These are phyloP conservation scores for Coenobita brevimanus DNA, from an alignment of 1,140 invertebrate species.

Conservation along the genomic window DNA sequence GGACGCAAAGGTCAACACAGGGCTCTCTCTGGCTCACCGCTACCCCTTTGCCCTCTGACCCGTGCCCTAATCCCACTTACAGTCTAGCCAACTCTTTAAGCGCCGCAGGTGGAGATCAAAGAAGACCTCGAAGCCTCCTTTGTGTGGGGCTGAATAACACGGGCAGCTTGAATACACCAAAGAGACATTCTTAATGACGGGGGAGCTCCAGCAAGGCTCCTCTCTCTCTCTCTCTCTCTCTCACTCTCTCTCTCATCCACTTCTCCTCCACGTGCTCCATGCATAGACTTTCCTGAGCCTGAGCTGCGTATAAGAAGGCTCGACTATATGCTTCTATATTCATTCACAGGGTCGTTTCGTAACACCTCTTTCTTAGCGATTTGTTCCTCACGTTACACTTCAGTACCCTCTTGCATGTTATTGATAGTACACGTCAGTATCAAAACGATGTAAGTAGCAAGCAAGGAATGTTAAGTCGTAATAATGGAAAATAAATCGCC, in stretches of 20 bases:
- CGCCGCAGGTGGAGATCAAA: conserved; percentile 32
- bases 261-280: conserved; percentile 8
- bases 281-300: background rate
- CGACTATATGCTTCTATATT: too few relatives aligned
- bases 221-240: conserved; percentile 5
- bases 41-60: conserved; percentile 52
- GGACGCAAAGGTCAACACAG: conserved; percentile 23
- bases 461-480: too few relatives aligned
- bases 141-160: conserved; percentile 49
- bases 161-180: conserved; percentile 57
- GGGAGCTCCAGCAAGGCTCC: background rate
- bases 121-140: background rate
- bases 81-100: conserved; percentile 44
- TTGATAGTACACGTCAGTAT: too few relatives aligned
- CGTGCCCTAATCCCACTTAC: conserved; percentile 60
- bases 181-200: conserved; percentile 60
- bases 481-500: too few relatives aligned
- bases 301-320: too few relatives aligned
- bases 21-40: conserved; percentile 18
- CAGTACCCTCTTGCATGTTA: too few relatives aligned
- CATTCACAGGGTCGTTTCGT: too few relatives aligned
- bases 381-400: too few relatives aligned
- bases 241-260: background rate
- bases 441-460: too few relatives aligned
- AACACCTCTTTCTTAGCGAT: too few relatives aligned